phyloP scores from a whole-genome alignment of 2,113 vertebrate genomes.

The Gavialis gangeticus region DNA sequence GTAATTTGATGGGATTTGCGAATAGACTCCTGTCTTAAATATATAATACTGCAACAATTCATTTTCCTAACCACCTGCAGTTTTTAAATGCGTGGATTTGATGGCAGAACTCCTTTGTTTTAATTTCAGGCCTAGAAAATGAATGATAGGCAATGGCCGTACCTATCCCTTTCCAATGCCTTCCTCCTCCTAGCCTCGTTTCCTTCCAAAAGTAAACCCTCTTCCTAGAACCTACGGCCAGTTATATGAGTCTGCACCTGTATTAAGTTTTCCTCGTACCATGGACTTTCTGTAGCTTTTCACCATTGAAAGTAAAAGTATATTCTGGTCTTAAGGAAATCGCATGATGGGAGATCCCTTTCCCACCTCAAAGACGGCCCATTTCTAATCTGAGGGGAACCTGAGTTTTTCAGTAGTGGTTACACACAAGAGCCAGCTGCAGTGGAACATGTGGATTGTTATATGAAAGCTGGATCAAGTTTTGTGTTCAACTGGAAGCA shows the following conservation, averaged over 20 bases:
- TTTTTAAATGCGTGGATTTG: conserved; percentile 18
- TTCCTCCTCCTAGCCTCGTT: not conserved
- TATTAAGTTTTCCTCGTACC: not conserved
- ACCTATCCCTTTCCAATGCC: rapidly evolving
- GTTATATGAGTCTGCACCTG: not conserved
- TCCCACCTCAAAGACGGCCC: not conserved
- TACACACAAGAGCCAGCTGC: not conserved
- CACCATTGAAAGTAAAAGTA: rapidly evolving
- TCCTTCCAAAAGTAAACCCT: not conserved
- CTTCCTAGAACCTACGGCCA: not conserved
- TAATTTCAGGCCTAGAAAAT: not conserved
- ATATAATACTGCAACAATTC: conserved; percentile 1
- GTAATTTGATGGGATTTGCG: conserved; percentile 49
- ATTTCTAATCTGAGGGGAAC: not conserved
- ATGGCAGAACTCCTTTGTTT: not conserved
- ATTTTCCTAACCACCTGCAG: conserved; percentile 9
- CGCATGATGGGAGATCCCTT: not conserved
- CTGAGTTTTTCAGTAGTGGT: not conserved
- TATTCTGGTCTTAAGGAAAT: not conserved
- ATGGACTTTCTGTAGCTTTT: not conserved
- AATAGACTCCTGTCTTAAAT: conserved; percentile 30
- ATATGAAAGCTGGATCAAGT: not conserved
- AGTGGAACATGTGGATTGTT: not conserved
- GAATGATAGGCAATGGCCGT: not conserved
- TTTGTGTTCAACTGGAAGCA: not conserved